Base-by-base conservation (phyloP, 2,113 vertebrate species). In the Pungitius pungitius region DNA sequence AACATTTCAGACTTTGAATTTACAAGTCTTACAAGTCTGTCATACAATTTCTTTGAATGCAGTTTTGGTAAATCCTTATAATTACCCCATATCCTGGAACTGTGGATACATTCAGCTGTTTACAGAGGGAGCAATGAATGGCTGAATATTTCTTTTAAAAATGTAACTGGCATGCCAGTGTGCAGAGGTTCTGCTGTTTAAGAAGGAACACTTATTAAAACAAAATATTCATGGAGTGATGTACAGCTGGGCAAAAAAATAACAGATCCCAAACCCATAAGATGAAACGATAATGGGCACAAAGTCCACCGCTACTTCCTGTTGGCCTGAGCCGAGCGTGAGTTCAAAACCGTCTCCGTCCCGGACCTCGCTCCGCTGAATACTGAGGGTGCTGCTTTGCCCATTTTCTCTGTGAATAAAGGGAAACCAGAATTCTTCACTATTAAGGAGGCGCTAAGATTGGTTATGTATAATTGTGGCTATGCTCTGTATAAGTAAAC, bases 311-410 rank as follows among this genome's bases (percentile, higher is more conserved):
- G 78, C 80, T 88, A 91, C 82, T 89, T 92, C 64, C 57, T 87
- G 65, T 69, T 12, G 27, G 85, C 78, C 64, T 35, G 73, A 77
- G 72, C 22, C 2, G 90, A 68, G 0, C 95, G 94, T 42, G 95
- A 92, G 88, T 95, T 95, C 47, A 98, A 94, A 62, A 89, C 96
- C 0, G 97, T 98, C 92, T 99, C 97, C 0, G 54, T 80, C 40
- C 97, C 97, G 0, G 96, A 98, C 75, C 94, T 95, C 54, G n/a
- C 81, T 1, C 80, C 80, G 67, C 96, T 97, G 92, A 99, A 98
- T 74, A 99, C 75, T 0, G 98, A 99, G 0, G 96, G 97, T 30
- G 98, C 96, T 0, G 70, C 85, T 10, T 89, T 90, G 20, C 97
- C 96, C 18, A 86, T 86, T 92, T 95, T 95, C 82, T 98, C 97